phyloP scores from a whole-genome alignment of 1,140 invertebrate genomes.

The Leptonema lineaticorne region DNA sequence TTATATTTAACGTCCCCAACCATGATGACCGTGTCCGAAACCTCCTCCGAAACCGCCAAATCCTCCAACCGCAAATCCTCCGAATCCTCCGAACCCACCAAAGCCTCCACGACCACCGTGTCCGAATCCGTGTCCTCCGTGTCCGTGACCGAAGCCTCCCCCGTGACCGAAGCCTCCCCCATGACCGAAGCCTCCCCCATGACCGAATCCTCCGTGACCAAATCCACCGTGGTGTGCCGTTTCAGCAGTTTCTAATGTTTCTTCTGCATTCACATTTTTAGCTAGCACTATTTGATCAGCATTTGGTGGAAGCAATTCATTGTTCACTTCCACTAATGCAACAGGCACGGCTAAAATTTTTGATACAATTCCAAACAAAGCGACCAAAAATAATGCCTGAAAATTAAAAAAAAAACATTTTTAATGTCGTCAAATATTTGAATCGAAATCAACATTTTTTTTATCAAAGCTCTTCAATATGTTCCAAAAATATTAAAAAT shows the following conservation, averaged over 20 bases:
- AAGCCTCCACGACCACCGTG: neutral
- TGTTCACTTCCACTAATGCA: neutral
- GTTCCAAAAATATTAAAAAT: too few species aligned
- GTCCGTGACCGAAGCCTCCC: slow-evolving; percentile 1
- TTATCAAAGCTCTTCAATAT: too few species aligned
- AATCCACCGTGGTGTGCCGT: slow-evolving; percentile 7
- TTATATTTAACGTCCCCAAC: neutral
- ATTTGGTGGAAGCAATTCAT: neutral
- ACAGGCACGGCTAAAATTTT: neutral
- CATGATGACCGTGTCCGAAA: slow-evolving; percentile 5
- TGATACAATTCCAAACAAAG: neutral
- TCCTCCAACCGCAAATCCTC: slow-evolving; percentile 4
- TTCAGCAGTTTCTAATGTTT: neutral
- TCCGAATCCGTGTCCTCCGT: slow-evolving; percentile 3
- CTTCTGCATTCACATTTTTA: neutral
- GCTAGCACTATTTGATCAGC: neutral
- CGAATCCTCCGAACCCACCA: slow-evolving; percentile 14
- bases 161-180: neutral
- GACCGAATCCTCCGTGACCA: neutral
- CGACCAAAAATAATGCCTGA: neutral
- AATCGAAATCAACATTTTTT: too few species aligned
- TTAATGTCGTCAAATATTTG: too few species aligned
- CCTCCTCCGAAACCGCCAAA: neutral
- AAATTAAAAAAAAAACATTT: too few species aligned
- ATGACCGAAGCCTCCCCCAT: neutral